phyloP scores from a whole-genome alignment of 2,888 invertebrate species.

The Linnaemya vulpina region DNA sequence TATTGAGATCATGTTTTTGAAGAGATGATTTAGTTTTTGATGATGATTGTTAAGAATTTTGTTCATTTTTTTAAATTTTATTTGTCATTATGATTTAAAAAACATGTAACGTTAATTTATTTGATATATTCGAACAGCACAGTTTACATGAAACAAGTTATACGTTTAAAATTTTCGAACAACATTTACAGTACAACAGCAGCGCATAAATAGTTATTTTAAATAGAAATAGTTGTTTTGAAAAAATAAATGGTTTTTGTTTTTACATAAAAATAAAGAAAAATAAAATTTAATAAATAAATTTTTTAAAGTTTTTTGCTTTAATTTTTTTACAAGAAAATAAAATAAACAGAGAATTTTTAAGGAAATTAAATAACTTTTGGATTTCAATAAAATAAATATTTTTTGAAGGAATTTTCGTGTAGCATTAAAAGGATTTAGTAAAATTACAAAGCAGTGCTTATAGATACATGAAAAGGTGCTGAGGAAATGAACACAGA shows the following conservation, averaged over 20 bases:
- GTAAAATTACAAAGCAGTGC: conserved; percentile 66
- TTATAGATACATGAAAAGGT: conserved; percentile 63
- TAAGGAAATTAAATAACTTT: conserved; percentile 24
- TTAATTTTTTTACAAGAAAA: conserved; percentile 32
- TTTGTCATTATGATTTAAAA: conserved; percentile 45
- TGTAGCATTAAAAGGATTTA: conserved; percentile 51
- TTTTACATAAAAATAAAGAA: conserved; percentile 69
- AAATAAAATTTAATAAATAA: conserved; percentile 62
- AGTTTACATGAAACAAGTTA: conserved; percentile 47
- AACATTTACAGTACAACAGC: conserved; percentile 70
- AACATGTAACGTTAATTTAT: conserved; percentile 27
- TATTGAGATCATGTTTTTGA: conserved; percentile 38
- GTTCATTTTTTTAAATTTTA: conserved; percentile 17
- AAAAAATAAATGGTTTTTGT: conserved; percentile 63
- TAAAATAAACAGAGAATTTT: conserved; percentile 16
- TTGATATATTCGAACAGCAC: conserved; percentile 53
- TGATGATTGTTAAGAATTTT: conserved; percentile 50
- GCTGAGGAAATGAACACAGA: conserved; percentile 62
- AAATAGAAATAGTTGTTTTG: conserved; percentile 67
- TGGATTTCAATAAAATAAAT: conserved; percentile 21
- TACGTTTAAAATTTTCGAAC: conserved; percentile 58
- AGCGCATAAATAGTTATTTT: conserved; percentile 61
- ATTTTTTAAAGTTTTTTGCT: conserved; percentile 46
- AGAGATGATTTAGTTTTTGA: conserved; percentile 47
- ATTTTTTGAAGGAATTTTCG: conserved; percentile 19